A percentile compares a stretch with the other conserved stretches of the same genome.
Evolutionary conservation across 1,140 invertebrate genomes (phyloP).

Genomic region (Hylaeus volcanicus): DNA sequence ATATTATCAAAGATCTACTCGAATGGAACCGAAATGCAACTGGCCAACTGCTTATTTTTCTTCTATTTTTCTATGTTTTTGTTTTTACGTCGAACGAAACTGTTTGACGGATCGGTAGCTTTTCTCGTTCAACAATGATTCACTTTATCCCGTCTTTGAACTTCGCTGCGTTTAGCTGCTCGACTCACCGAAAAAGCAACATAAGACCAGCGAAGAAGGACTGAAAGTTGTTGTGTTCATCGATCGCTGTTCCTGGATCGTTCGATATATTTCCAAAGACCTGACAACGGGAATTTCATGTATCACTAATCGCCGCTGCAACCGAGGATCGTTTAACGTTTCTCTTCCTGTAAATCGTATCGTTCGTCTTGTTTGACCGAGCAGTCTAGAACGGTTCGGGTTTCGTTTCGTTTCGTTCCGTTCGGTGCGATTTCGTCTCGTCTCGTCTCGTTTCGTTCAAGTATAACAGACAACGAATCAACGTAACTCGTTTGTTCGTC

Average conservation of each 20-base stretch:
- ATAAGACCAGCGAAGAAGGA: constrained; percentile 96
- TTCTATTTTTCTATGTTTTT: neutral
- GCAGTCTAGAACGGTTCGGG: neutral
- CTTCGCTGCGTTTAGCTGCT: constrained; percentile 72
- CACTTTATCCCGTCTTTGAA: constrained; percentile 27
- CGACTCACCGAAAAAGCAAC: constrained; percentile 95
- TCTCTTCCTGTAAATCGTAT: constrained; percentile 42
- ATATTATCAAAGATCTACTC: too few relatives aligned
- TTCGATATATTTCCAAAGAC: constrained; percentile 96
- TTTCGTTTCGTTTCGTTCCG: neutral
- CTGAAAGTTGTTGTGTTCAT: constrained; percentile 98
- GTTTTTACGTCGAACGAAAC: constrained; percentile 17
- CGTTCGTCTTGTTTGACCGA: neutral
- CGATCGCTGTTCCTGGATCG: constrained; percentile 92
- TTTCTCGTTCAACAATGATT: constrained; percentile 10
- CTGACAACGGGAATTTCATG: constrained; percentile 81
- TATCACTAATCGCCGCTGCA: constrained; percentile 58
- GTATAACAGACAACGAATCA: neutral
- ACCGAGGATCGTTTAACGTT: constrained; percentile 35
- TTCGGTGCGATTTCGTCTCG: neutral
- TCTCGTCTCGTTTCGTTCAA: neutral
- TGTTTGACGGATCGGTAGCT: constrained; percentile 36
- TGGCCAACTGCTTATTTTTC: neutral
- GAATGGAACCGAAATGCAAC: too few relatives aligned
- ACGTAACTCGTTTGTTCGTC: neutral